Conservation (phyloP, 1,140 invertebrate species). For the Telenomus remus region DNA sequence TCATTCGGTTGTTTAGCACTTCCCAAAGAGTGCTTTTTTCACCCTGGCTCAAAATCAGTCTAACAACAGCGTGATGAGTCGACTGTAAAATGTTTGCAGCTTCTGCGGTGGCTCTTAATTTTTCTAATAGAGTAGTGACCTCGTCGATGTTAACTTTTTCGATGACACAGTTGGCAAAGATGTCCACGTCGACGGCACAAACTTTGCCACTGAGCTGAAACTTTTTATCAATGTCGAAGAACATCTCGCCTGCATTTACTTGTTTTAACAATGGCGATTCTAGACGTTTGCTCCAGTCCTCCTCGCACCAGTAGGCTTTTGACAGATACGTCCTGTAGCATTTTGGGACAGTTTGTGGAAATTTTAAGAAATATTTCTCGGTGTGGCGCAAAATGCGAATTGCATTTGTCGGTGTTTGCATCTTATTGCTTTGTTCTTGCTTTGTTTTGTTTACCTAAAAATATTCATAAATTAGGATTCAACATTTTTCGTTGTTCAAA, state of each 20-base stretch:
- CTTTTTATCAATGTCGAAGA: conserved; percentile 79
- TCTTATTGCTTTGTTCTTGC: too few species aligned
- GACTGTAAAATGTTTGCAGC: conserved; percentile 84
- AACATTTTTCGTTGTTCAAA: too few species aligned
- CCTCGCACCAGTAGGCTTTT: conserved; percentile 80
- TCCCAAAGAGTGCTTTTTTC: conserved; percentile 79
- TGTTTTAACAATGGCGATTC: conserved; percentile 79
- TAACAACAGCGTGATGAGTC: conserved; percentile 86
- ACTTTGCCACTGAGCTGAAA: conserved; percentile 75
- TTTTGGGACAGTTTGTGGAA: conserved; percentile 6
- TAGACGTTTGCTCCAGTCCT: conserved; percentile 80
- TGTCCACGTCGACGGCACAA: conserved; percentile 84
- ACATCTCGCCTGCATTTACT: conserved; percentile 80
- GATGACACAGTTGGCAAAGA: conserved; percentile 81
- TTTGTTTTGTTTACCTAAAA: too few species aligned
- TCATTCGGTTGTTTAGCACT: conserved; percentile 88
- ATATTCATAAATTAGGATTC: too few species aligned
- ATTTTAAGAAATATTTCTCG: conserved; percentile 32
- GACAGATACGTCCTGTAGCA: conserved; percentile 76
- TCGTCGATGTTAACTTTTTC: conserved; percentile 78
- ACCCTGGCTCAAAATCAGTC: conserved; percentile 80
- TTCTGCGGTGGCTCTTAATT: conserved; percentile 82
- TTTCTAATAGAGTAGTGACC: conserved; percentile 81
- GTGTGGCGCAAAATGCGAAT: conserved; percentile 3
- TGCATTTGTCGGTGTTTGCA: conserved; percentile 37